Evolutionary conservation across 2,797 vertebrate species (phyloP).

Genomic region (Pipistrellus pipistrellus): DNA sequence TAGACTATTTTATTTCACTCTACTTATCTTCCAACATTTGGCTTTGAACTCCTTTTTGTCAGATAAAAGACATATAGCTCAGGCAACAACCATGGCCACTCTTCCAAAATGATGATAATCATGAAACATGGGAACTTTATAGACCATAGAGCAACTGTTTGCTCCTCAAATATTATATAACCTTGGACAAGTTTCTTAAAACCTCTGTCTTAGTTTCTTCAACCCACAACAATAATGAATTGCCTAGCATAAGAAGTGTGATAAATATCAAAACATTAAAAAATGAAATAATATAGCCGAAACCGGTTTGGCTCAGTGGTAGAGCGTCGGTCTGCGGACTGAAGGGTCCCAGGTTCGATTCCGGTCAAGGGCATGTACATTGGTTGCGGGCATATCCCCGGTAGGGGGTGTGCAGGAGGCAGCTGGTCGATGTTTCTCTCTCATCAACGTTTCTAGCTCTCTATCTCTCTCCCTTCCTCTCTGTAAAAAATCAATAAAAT

Average conservation of each 20-base stretch:
- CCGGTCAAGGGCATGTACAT: too few species aligned
- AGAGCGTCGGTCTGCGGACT: too few species aligned
- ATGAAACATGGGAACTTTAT: not conserved
- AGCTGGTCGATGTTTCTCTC: too few species aligned
- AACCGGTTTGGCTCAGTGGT: too few species aligned
- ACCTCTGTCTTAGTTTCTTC: not conserved
- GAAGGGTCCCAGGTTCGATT: too few species aligned
- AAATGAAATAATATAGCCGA: too few species aligned
- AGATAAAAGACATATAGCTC: not conserved
- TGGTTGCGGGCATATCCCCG: too few species aligned
- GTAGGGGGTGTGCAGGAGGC: too few species aligned
- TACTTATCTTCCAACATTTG: not conserved
- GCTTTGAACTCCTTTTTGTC: not conserved
- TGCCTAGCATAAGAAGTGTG: not conserved
- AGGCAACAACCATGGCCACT: not conserved
- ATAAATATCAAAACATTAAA: not conserved
- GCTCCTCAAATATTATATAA: not conserved
- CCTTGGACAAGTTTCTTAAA: not conserved
- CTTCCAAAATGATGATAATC: not conserved
- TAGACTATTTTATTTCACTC: not conserved
- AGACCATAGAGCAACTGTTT: not conserved
- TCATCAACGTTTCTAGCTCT: too few species aligned
- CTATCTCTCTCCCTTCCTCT: too few species aligned
- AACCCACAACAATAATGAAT: not conserved
- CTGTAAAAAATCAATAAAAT: too few species aligned